Conservation (phyloP, 2,888 invertebrate genomes). For the Rotaria magnacalcarata region DNA sequence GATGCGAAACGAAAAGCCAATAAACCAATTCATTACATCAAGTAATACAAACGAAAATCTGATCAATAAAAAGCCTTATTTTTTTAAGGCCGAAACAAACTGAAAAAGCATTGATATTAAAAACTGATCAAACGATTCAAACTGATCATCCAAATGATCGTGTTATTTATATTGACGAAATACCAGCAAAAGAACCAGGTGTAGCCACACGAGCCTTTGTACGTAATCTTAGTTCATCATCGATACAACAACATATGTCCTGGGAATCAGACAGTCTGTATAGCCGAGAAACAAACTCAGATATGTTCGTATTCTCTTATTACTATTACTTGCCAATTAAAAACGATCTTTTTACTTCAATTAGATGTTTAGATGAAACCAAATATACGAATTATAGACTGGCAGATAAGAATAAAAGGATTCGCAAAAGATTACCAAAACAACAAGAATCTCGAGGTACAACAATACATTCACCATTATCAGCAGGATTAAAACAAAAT, state of each 20-base stretch:
- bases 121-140: not conserved
- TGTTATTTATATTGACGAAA: not conserved
- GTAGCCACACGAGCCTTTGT: not conserved
- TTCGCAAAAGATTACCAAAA: not conserved
- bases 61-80: not conserved
- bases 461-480: not conserved
- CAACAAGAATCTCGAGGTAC: not conserved
- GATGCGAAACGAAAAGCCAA: not conserved
- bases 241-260: not conserved
- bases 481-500: not conserved
- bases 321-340: no score
- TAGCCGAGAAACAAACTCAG: constrained; percentile 19
- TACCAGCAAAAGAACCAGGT: not conserved
- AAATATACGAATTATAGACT: not conserved
- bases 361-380: not conserved
- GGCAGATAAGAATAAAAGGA: not conserved
- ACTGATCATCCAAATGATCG: not conserved
- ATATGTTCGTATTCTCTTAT: not conserved
- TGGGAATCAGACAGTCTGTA: constrained; percentile 30
- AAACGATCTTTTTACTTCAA: no score
- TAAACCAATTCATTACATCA: not conserved
- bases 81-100: not conserved
- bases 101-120: not conserved
- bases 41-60: not conserved
- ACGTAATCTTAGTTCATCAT: constrained; percentile 28